Base-by-base conservation (phyloP, 2,888 invertebrate species). In the Drosophila infuscata region DNA sequence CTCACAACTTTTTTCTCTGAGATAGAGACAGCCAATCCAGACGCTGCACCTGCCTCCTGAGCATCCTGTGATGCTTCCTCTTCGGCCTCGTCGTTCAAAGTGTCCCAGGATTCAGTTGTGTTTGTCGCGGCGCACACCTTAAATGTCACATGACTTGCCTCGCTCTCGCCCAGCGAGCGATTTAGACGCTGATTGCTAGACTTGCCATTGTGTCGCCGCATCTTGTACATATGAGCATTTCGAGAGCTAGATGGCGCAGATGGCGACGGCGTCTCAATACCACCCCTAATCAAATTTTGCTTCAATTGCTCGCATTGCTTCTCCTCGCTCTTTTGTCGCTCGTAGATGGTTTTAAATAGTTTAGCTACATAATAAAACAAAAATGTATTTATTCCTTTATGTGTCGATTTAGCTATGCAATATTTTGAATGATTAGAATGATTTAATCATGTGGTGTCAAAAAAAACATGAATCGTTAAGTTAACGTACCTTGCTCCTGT, bases 401-500 rank as follows among this genome's bases (percentile, higher is more conserved):
- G 29, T 25, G 46, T 46, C 46, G 5, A 49, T 17, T 49, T 49
- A 17, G 48, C 29, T 5, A 49, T 17, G 29, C 17, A 46, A 46
- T 20, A 20, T 25, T 25, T 30, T 6, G 3, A 9, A 32, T 12
- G n/a, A 20, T 46, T 25, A 15, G 3, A 46, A 25, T 46, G 9
- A 41, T 41, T 38, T 9, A 46, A 46, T 20, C 3, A 46, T 48
- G 4, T 29, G n/a, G 5, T 30, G 17, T 49, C 29, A 11, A 49
- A 1, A 1, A 29, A 30, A 30, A 29, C 30, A 49, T n/a, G 11
- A 48, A 29, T 48, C n/a, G n/a, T 3, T 6, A 30, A 15, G 33
- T 35, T 35, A n/a, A 49, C 93, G 85, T 84, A 95, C 95, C 94
- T 91, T 95, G 95, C 82, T 95, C 95, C 81, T 94, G 94, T 64